phyloP scores from a whole-genome alignment of 2,888 invertebrate species.

The Erebia ligea region DNA sequence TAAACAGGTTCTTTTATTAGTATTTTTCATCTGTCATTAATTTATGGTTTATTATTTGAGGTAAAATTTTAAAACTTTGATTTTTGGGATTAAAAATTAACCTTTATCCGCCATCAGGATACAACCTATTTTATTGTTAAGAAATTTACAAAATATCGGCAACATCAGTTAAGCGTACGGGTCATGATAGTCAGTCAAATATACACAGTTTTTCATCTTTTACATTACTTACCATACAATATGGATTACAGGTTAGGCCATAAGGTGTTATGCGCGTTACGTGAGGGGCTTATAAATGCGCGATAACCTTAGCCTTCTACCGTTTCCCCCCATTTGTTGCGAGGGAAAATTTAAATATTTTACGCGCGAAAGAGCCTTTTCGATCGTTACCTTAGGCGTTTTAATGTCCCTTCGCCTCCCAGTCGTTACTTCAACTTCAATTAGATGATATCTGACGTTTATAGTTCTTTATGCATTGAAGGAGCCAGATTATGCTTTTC shows the following conservation, averaged over 20 bases:
- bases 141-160: no score
- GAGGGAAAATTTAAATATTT: constrained; percentile 74
- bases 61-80: no score
- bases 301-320: constrained; percentile 47
- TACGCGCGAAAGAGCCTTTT: constrained; percentile 65
- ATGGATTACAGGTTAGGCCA: not conserved
- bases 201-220: no score
- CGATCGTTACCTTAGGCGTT: constrained; percentile 72
- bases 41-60: no score
- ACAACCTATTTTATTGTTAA: no score
- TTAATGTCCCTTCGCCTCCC: constrained; percentile 62
- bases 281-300: constrained; percentile 33
- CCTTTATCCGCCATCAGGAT: no score
- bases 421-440: constrained; percentile 73
- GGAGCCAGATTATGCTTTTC: constrained; percentile 74
- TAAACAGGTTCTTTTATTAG: no score
- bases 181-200: no score
- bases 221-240: not conserved
- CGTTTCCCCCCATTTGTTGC: constrained; percentile 59
- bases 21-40: no score
- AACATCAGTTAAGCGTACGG: no score
- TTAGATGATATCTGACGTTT: constrained; percentile 82
- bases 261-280: not conserved
- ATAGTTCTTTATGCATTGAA: constrained; percentile 81
- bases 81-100: no score